A percentile compares a stretch with the other conserved stretches of the same genome.
phyloP scores from a whole-genome alignment of 2,888 invertebrate genomes.

The Cylindroiulus punctatus region DNA sequence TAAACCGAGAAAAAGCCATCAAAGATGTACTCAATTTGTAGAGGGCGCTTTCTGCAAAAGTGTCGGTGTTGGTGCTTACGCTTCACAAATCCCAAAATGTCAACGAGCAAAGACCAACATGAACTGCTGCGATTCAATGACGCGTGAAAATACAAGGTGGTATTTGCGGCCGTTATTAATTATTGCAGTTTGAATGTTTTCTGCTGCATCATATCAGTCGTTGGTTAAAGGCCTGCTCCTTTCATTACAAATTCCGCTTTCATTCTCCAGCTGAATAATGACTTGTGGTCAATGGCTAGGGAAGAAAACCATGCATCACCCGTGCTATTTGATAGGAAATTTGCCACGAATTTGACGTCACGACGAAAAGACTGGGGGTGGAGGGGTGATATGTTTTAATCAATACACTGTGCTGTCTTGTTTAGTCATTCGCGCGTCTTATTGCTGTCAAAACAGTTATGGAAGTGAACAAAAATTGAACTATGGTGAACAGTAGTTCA shows the following conservation, averaged over 20 bases:
- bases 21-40: not conserved
- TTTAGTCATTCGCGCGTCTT: constrained; percentile 1
- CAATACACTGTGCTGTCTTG: not conserved
- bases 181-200: not conserved
- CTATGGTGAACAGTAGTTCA: too few relatives aligned
- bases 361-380: not conserved
- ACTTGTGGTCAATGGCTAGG: not conserved
- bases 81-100: not conserved
- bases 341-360: not conserved
- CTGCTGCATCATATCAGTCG: not conserved
- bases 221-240: not conserved
- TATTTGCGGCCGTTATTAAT: not conserved
- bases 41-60: constrained; percentile 25
- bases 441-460: constrained; percentile 20
- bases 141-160: not conserved
- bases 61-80: not conserved
- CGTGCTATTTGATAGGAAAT: not conserved
- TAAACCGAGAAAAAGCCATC: too few relatives aligned
- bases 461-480: not conserved
- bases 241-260: not conserved
- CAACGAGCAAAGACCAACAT: not conserved
- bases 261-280: not conserved
- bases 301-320: not conserved
- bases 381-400: not conserved
- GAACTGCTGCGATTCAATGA: not conserved